phyloP scores from a whole-genome alignment of 2,113 vertebrate genomes.

The Sturnira hondurensis region DNA sequence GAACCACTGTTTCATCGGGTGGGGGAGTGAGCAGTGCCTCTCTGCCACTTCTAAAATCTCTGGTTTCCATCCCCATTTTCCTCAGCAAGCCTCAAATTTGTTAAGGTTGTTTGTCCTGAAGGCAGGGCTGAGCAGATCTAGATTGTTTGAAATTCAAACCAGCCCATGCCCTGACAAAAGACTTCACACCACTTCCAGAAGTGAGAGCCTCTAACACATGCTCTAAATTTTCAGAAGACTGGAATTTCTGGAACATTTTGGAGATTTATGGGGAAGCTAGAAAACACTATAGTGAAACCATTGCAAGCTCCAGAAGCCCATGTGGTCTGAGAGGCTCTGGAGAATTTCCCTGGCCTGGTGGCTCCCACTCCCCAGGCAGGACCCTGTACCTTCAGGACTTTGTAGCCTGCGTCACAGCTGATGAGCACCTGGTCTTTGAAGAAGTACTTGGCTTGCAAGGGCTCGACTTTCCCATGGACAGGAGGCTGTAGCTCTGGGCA shows the following conservation, averaged over 20 bases:
- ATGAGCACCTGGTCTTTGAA: constrained; percentile 93
- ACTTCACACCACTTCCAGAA: background rate
- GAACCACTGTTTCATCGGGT: background rate
- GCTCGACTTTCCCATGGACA: constrained; percentile 84
- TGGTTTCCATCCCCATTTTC: background rate
- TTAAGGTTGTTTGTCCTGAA: background rate
- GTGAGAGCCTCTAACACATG: background rate
- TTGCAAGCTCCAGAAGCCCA: background rate
- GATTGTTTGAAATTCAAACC: background rate
- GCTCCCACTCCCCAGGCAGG: background rate
- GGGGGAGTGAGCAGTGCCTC: background rate
- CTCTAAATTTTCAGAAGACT: background rate
- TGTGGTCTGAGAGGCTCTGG: background rate
- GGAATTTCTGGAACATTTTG: background rate
- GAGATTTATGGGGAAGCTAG: background rate
- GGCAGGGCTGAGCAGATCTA: background rate
- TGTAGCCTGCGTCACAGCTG: constrained; percentile 90
- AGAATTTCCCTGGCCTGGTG: background rate
- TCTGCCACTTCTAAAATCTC: background rate
- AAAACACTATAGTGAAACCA: background rate
- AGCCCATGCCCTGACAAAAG: background rate
- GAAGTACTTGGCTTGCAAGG: constrained; percentile 87
- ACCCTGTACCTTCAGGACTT: constrained; percentile 85
- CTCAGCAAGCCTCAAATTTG: background rate
- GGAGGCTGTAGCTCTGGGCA: constrained; percentile 84